Evolutionary conservation across 1,140 invertebrate genomes (phyloP).

Genomic region (Pygmarrhopalites habei): DNA sequence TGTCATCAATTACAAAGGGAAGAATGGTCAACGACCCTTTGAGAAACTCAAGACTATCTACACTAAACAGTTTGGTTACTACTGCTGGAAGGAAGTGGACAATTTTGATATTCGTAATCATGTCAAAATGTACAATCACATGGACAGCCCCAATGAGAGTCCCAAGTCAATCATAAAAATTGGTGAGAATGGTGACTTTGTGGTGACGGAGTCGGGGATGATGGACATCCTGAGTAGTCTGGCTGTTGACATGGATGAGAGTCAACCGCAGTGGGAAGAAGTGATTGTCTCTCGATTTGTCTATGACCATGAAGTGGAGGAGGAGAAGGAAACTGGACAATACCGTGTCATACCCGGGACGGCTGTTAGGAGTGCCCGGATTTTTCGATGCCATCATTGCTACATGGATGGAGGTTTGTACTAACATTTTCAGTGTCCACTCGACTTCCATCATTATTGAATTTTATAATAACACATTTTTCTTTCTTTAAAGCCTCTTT

Average conservation of each 20-base stretch:
- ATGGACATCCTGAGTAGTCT: slow-evolving; percentile 15
- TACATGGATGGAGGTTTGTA: slow-evolving; percentile 33
- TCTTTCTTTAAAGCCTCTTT: too few species aligned
- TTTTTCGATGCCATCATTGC: slow-evolving; percentile 29
- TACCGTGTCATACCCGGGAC: too few species aligned
- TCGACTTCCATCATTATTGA: too few species aligned
- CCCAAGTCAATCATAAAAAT: background rate
- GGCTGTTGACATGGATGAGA: slow-evolving; percentile 29
- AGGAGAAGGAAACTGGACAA: background rate
- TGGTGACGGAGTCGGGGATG: slow-evolving; percentile 22
- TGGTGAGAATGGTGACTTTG: slow-evolving; percentile 11
- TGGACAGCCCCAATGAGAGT: too few species aligned
- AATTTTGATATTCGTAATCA: slow-evolving; percentile 31
- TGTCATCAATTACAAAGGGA: slow-evolving; percentile 17
- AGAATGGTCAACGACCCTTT: slow-evolving; percentile 22
- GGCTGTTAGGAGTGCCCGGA: slow-evolving; percentile 10
- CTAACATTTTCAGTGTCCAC: too few species aligned
- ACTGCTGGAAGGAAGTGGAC: slow-evolving; percentile 24
- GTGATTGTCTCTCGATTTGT: slow-evolving; percentile 28
- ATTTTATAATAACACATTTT: too few species aligned
- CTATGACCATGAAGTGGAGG: slow-evolving; percentile 12
- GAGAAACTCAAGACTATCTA: slow-evolving; percentile 26
- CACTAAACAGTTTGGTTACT: slow-evolving; percentile 21
- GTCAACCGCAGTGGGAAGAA: slow-evolving; percentile 37
- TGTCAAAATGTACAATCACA: slow-evolving; percentile 1